phyloP scores from a whole-genome alignment of 1,140 invertebrate genomes.

The Megalonaias nervosa region DNA sequence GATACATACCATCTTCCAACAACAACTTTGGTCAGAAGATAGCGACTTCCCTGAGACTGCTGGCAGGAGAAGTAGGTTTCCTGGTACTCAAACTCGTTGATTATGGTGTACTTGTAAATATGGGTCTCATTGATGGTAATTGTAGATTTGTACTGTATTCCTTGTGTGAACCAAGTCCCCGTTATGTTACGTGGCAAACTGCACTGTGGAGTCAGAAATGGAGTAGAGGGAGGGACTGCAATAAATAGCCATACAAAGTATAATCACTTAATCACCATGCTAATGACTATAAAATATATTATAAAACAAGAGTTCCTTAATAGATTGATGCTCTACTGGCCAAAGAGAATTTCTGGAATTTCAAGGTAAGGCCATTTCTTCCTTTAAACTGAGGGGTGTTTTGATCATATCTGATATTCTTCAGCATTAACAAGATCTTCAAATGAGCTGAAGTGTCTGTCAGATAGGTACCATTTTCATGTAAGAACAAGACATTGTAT shows the following conservation, averaged over 20 bases:
- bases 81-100: conserved; percentile 82
- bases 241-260: conserved; percentile 14
- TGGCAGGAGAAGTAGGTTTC: conserved; percentile 95
- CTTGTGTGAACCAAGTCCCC: conserved; percentile 97
- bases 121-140: conserved; percentile 94
- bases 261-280: neutral
- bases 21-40: conserved; percentile 96
- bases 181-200: conserved; percentile 93
- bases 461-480: too few species aligned
- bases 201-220: conserved; percentile 86
- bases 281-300: too few species aligned
- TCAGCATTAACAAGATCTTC: too few species aligned
- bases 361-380: too few species aligned
- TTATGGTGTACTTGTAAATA: conserved; percentile 92
- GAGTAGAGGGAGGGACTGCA: conserved; percentile 55
- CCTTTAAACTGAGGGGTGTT: too few species aligned
- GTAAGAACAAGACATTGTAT: too few species aligned
- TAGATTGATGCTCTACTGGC: too few species aligned
- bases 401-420: too few species aligned
- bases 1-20: conserved; percentile 91
- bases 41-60: conserved; percentile 86
- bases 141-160: conserved; percentile 84
- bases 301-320: too few species aligned
- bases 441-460: too few species aligned
- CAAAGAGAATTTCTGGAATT: too few species aligned